These are phyloP conservation scores for Calephelis perditalis DNA, from an alignment of 2,888 invertebrate species.

Conservation along the genomic window DNA sequence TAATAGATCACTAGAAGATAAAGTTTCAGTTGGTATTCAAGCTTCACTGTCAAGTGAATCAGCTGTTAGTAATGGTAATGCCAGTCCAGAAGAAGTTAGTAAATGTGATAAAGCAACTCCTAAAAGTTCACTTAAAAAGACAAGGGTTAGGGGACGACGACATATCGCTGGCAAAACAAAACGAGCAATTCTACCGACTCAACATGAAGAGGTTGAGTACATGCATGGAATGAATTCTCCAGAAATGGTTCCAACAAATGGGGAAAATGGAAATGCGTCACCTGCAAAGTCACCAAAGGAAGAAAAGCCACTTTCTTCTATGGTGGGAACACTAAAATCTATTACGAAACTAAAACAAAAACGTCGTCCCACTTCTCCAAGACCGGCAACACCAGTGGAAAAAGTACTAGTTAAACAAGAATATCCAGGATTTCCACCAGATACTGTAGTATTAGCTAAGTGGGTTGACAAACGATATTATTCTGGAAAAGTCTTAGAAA, in stretches of 20 bases:
- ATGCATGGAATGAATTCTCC: constrained; percentile 70
- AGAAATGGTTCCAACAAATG: constrained; percentile 66
- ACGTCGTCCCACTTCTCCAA: constrained; percentile 58
- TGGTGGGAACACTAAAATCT: constrained; percentile 64
- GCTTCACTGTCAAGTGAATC: constrained; percentile 50
- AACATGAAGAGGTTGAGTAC: constrained; percentile 62
- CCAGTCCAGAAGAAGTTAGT: constrained; percentile 61
- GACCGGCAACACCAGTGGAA: constrained; percentile 66
- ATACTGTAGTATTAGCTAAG: constrained; percentile 79
- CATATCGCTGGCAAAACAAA: constrained; percentile 64
- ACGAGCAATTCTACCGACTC: constrained; percentile 61
- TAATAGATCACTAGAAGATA: constrained; percentile 55
- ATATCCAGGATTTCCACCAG: constrained; percentile 57
- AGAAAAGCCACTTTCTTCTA: constrained; percentile 52
- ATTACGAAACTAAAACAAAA: constrained; percentile 63
- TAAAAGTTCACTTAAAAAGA: constrained; percentile 72
- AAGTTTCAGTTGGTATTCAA: constrained; percentile 63
- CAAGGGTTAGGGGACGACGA: constrained; percentile 61
- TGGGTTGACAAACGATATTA: constrained; percentile 84
- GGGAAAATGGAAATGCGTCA: constrained; percentile 50
- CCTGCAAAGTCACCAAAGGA: constrained; percentile 58
- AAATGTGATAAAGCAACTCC: constrained; percentile 69
- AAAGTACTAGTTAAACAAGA: constrained; percentile 51
- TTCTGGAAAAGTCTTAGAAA: constrained; percentile 78
- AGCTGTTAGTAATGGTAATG: constrained; percentile 56